Conservation (phyloP, 2,888 invertebrate genomes). For the Aethes cnicana region DNA sequence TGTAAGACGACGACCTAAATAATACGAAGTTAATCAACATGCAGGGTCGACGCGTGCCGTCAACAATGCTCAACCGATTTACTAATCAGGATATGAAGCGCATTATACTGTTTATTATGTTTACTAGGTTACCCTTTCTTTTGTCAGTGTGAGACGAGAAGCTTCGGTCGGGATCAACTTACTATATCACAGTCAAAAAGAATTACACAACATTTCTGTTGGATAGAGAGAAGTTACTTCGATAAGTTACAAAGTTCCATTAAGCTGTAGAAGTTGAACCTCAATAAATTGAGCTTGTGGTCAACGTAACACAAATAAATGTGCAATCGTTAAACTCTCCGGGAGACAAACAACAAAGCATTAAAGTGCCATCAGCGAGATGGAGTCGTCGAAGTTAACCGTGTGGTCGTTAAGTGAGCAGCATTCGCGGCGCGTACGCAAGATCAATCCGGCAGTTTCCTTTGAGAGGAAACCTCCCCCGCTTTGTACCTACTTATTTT, state of each 20-base stretch:
- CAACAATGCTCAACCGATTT: constrained; percentile 26
- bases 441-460: constrained; percentile 21
- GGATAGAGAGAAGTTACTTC: too few relatives aligned
- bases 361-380: constrained; percentile 16
- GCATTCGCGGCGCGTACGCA: constrained; percentile 13
- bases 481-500: constrained; percentile 29
- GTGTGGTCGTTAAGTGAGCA: constrained; percentile 13
- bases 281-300: too few relatives aligned
- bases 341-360: constrained; percentile 13
- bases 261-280: too few relatives aligned
- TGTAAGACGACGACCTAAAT: constrained; percentile 50
- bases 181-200: too few relatives aligned
- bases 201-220: too few relatives aligned
- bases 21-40: constrained; percentile 18
- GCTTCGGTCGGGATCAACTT: too few relatives aligned
- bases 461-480: constrained; percentile 15
- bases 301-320: not conserved
- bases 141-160: too few relatives aligned
- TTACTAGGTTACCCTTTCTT: too few relatives aligned
- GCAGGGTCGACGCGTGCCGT: constrained; percentile 42
- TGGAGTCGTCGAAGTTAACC: constrained; percentile 15
- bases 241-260: too few relatives aligned
- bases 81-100: constrained; percentile 13
- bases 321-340: not conserved
- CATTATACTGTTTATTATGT: too few relatives aligned